Evolutionary conservation across 1,140 invertebrate species (phyloP), one percentile per base, ranked within the genome.

Genomic region (Drosophila lini): DNA sequence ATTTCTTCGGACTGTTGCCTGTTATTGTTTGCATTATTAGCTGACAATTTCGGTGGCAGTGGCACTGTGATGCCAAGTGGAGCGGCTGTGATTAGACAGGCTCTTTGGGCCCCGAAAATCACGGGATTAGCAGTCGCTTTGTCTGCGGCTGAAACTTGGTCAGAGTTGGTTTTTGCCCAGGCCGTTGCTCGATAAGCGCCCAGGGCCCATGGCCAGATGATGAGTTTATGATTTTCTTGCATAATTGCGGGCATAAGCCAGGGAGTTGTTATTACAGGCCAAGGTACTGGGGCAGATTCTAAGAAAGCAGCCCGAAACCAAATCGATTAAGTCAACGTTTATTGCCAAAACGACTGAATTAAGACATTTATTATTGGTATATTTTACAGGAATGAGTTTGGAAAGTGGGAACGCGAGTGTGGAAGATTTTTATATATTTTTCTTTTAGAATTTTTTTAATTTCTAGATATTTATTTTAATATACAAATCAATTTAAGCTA

Each of bases 21-120:
- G 62, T 76, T 50, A 88, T 88, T 88, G 82, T 86, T 86, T 88
- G 83, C 80, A 82, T 88, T 86, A 86, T 86, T 86, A 88, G 83
- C 83, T 80, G 80, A 80, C 82, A 79, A 82, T 88, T 86, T 86
- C 78, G 70, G 52, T 56, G 75, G 57, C 58, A 50, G 38, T 55
- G 25, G 25, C 25, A 28, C 25, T 28, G 25, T 28, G 25, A 28
- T 28, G 5, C 25, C 25, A 28, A 28, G 25, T 28, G 74, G 75
- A 64, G 45, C 28, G 56, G 42, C 64, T 70, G 62, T 80, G 80
- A 79, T 67, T 57, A 63, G 60, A 47, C 71, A 60, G 67, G 73
- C 25, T 50, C 73, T 58, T 47, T 58, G 69, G 69, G 22, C 40
- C 45, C 41, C 61, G 53, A 55, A 77, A 77, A 68, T 59, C 58